Base-by-base conservation (phyloP, 2,797 vertebrate genomes). In the Ispidina lecontei region DNA sequence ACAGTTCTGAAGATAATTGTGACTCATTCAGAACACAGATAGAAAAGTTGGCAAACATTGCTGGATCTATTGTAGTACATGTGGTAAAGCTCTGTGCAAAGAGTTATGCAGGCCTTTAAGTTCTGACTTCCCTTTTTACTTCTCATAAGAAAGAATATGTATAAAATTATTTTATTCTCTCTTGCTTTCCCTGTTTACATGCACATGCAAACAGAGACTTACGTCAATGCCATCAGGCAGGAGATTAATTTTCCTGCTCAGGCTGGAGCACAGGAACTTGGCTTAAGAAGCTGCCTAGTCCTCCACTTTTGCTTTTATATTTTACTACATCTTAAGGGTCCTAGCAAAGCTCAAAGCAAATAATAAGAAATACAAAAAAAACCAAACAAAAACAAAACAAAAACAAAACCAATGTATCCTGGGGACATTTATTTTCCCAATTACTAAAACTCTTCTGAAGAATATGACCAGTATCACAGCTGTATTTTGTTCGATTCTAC, bases 191-290 rank as follows among this genome's bases (percentile, higher is more conserved):
- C 46, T 89, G 92, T 94, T 94, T 92, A 91, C 41, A 92, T 29
- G 67, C 33, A 55, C 68, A 77, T 60, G 84, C 37, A 84, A 82
- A 90, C 56, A 25, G 54, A 86, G 49, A 65, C 43, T 90, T 93
- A 91, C 26, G 19, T 96, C 91, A 94, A 70, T 35, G 70, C 79
- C 4, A 1, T 86, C 84, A 63, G 1, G 2, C 52, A 73, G 52
- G 63, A 96, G 77, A 94, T 95, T 95, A 90, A 92, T 94, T 95
- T 91, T 94, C 60, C 86, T 90, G 82, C 82, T 91, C 56, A 69
- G 54, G 82, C 58, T 78, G 56, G 51, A 95, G 59, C 56, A 82
- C 55, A 89, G 74, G 47, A 86, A 79, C 84, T 89, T 84, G 52
- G 70, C 64, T 95, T 74, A 76, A 91, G 72, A 86, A 82, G 23